Conservation (phyloP, 2,888 invertebrate genomes). For the Ellobium chinense region DNA sequence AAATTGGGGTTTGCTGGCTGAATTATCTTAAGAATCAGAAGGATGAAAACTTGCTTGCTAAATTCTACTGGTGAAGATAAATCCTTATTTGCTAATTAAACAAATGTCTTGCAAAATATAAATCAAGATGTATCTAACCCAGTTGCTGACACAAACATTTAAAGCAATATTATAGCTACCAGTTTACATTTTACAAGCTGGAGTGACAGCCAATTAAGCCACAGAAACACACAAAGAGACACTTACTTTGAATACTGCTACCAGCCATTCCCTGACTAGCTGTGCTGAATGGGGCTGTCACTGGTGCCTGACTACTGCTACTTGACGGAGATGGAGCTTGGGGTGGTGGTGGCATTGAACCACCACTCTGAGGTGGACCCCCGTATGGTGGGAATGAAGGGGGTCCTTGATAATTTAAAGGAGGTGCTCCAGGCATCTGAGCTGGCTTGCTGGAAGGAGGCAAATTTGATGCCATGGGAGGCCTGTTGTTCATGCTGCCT, state of each 20-base stretch:
- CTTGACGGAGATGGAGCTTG: background rate
- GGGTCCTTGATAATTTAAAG: constrained; percentile 22
- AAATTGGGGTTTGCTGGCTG: too few species aligned
- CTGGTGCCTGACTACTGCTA: background rate
- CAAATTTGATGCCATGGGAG: constrained; percentile 5
- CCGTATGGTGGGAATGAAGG: constrained; percentile 15
- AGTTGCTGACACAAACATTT: too few species aligned
- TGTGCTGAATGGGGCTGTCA: constrained; percentile 2
- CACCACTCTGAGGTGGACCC: background rate
- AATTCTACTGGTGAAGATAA: too few species aligned
- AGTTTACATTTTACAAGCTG: too few species aligned
- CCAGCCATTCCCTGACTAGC: constrained; percentile 29
- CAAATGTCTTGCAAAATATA: too few species aligned
- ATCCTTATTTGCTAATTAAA: too few species aligned
- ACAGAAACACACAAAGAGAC: too few species aligned
- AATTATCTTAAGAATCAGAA: too few species aligned
- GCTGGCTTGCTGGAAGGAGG: background rate
- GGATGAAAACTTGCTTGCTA: too few species aligned
- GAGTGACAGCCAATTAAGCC: too few species aligned
- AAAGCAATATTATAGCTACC: too few species aligned
- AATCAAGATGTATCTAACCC: too few species aligned
- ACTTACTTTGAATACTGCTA: constrained; percentile 14
- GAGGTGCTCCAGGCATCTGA: constrained; percentile 12
- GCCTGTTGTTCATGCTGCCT: constrained; percentile 28
- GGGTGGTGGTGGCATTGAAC: constrained; percentile 11